Evolutionary conservation across 2,888 invertebrate species (phyloP).

Genomic region (Diarsia brunnea): DNA sequence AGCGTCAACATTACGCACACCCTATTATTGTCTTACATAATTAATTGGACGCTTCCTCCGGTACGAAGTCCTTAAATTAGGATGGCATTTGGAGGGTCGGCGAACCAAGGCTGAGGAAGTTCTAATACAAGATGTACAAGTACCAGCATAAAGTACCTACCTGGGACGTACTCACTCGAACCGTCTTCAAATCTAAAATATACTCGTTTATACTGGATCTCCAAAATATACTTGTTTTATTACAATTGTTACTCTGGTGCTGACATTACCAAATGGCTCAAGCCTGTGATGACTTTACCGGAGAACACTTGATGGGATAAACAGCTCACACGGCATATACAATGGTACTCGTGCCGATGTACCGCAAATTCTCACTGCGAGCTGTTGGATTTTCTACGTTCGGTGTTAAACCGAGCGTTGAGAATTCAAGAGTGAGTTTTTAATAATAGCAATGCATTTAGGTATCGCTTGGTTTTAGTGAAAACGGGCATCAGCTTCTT

Average conservation of each 20-base stretch:
- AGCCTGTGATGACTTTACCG: slow-evolving; percentile 15
- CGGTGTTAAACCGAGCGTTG: not conserved
- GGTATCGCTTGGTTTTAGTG: not conserved
- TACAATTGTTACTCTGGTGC: not conserved
- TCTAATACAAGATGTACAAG: not conserved
- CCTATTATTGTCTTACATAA: slow-evolving; percentile 67
- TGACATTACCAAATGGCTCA: not conserved
- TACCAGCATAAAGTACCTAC: not conserved
- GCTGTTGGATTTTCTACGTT: not conserved
- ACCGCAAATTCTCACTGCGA: not conserved
- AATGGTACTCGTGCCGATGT: not conserved
- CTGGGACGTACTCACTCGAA: not conserved
- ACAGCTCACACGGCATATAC: not conserved
- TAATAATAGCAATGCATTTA: not conserved
- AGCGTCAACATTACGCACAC: slow-evolving; percentile 58
- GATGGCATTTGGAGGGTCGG: slow-evolving; percentile 27
- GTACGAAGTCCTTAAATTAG: slow-evolving; percentile 49
- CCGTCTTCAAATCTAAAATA: not conserved
- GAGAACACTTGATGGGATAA: slow-evolving; percentile 20
- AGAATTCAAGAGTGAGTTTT: not conserved
- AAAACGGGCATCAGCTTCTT: not conserved
- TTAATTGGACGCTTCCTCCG: slow-evolving; percentile 65
- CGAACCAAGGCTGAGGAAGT: slow-evolving; percentile 27
- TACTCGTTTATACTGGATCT: not conserved
- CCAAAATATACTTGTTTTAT: not conserved